Conservation (phyloP, 1,140 invertebrate species). For the Aphelenchoides besseyi region DNA sequence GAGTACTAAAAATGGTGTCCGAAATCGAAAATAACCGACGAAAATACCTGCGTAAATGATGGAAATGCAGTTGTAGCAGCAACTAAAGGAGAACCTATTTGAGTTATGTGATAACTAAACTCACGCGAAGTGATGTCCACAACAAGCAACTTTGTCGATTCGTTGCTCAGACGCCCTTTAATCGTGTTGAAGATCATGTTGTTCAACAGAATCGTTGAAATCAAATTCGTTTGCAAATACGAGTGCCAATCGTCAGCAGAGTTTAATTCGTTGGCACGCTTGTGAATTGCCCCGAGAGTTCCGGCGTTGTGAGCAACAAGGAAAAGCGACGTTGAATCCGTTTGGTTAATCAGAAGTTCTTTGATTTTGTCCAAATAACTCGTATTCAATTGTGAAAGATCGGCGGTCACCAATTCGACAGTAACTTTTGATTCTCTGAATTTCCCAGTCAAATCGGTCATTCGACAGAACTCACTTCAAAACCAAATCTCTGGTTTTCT, state of each 20-base stretch:
- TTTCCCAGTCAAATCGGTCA: not conserved
- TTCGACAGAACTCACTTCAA: conserved; percentile 13
- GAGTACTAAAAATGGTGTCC: conserved; percentile 45
- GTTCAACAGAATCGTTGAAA: conserved; percentile 75
- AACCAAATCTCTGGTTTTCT: conserved; percentile 27
- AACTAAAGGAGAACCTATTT: too few relatives aligned
- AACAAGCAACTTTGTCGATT: conserved; percentile 65
- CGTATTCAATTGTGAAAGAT: conserved; percentile 38
- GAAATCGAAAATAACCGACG: conserved; percentile 3
- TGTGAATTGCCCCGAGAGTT: conserved; percentile 73
- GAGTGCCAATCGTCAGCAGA: conserved; percentile 59
- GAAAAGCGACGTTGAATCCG: not conserved
- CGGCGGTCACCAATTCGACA: conserved; percentile 51
- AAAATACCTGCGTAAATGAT: conserved; percentile 78
- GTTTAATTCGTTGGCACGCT: conserved; percentile 68
- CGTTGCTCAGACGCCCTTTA: conserved; percentile 24
- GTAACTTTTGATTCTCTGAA: conserved; percentile 24
- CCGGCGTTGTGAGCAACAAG: conserved; percentile 87
- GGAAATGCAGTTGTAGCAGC: conserved; percentile 73
- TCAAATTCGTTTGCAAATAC: conserved; percentile 77
- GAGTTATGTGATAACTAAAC: too few relatives aligned
- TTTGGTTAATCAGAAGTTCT: conserved; percentile 18
- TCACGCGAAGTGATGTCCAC: conserved; percentile 90
- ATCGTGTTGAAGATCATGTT: conserved; percentile 70
- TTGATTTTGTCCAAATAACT: conserved; percentile 12